phyloP scores from a whole-genome alignment of 1,140 invertebrate genomes.

The Sipha flava region DNA sequence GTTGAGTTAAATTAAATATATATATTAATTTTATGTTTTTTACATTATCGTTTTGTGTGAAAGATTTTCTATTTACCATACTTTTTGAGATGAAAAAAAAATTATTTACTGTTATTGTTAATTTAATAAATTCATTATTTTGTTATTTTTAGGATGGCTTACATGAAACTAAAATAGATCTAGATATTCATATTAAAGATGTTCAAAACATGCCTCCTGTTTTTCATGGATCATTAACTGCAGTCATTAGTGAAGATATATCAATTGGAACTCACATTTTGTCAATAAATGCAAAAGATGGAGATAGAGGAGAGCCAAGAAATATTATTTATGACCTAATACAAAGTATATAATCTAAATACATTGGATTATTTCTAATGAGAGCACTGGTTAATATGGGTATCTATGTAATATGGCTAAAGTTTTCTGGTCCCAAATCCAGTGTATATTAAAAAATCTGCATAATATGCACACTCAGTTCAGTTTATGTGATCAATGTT shows the following conservation, averaged over 20 bases:
- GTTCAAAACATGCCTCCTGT: constrained; percentile 74
- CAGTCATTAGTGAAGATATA: constrained; percentile 72
- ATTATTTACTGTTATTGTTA: constrained; percentile 36
- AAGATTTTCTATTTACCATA: no score
- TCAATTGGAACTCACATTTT: constrained; percentile 74
- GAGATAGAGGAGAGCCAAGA: constrained; percentile 68
- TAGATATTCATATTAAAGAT: constrained; percentile 69
- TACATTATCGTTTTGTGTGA: no score
- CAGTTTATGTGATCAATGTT: no score
- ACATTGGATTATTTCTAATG: no score
- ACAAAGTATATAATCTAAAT: constrained; percentile 53
- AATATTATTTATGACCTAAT: constrained; percentile 68
- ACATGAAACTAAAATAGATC: constrained; percentile 59
- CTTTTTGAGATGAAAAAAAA: no score
- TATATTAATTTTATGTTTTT: no score
- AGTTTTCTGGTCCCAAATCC: no score
- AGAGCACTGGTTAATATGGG: no score
- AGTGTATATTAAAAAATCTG: no score
- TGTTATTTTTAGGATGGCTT: constrained; percentile 60
- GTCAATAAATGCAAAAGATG: constrained; percentile 69
- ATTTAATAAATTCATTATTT: neutral
- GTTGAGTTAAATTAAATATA: no score
- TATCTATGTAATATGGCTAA: no score
- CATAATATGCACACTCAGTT: no score
- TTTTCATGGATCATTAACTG: constrained; percentile 69